Evolutionary conservation across 2,797 vertebrate genomes (phyloP).

Genomic region (Nyctibius grandis): DNA sequence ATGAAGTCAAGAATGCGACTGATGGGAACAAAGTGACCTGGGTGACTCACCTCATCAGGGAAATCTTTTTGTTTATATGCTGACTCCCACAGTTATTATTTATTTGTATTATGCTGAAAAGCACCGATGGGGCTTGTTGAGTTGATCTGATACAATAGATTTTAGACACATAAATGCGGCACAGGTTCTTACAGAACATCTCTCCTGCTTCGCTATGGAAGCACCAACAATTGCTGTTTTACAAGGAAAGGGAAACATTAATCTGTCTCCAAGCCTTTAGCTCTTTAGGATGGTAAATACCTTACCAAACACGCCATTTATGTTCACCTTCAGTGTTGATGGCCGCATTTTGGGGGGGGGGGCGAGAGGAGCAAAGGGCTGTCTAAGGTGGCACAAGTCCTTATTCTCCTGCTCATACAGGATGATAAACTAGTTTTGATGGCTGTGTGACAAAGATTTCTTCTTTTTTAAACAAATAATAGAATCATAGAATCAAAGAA

Average conservation of each 20-base stretch:
- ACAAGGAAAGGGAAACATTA: not conserved
- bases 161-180: accelerated
- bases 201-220: accelerated
- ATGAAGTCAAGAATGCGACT: not conserved
- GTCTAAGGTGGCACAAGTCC: not conserved
- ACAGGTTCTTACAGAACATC: not conserved
- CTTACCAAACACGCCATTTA: not conserved
- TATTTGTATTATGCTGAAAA: not conserved
- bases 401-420: not conserved
- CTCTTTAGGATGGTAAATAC: not conserved
- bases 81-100: accelerated
- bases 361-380: not conserved
- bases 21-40: not conserved
- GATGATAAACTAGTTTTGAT: not conserved
- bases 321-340: not conserved
- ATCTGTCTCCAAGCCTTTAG: not conserved
- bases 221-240: not conserved
- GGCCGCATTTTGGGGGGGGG: accelerated
- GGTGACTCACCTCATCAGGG: not conserved
- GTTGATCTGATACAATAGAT: not conserved
- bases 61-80: not conserved
- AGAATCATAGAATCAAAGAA: too few relatives aligned
- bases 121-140: not conserved
- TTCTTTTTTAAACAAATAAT: not conserved
- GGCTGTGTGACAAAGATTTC: not conserved